Conservation (phyloP, 1,140 invertebrate species). For the Anagrus nilaparvatae region DNA sequence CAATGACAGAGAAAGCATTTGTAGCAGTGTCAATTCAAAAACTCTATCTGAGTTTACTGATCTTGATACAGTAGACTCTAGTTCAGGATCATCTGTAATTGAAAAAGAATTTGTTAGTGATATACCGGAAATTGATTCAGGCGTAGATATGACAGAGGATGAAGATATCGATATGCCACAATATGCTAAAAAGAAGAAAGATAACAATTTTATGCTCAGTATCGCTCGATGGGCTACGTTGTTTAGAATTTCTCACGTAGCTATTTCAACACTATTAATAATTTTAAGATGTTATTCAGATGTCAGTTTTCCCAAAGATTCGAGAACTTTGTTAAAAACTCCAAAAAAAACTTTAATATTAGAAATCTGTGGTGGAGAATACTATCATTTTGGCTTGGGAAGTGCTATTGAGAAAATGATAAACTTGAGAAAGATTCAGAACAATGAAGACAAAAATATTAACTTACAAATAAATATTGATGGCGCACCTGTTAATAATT, state of each 20-base stretch:
- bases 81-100: too few relatives aligned
- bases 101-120: too few relatives aligned
- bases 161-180: too few relatives aligned
- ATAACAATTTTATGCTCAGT: too few relatives aligned
- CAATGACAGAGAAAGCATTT: too few relatives aligned
- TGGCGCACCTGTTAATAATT: constrained; percentile 17
- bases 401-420: constrained; percentile 9
- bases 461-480: constrained; percentile 19
- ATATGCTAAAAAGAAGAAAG: too few relatives aligned
- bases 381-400: constrained; percentile 14
- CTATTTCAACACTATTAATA: neutral
- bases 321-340: constrained; percentile 13
- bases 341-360: constrained; percentile 3
- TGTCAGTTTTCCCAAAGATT: constrained; percentile 7
- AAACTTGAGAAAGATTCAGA: neutral
- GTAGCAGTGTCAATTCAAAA: too few relatives aligned
- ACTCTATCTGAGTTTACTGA: too few relatives aligned
- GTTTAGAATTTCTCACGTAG: neutral
- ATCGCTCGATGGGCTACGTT: neutral
- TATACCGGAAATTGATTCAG: too few relatives aligned
- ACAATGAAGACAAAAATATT: neutral
- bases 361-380: constrained; percentile 12
- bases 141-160: too few relatives aligned
- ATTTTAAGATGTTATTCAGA: too few relatives aligned
- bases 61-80: too few relatives aligned